These are phyloP conservation scores for Tokudaia tokunoshimensis DNA, from an alignment of 2,797 vertebrate genomes.

Conservation along the genomic window DNA sequence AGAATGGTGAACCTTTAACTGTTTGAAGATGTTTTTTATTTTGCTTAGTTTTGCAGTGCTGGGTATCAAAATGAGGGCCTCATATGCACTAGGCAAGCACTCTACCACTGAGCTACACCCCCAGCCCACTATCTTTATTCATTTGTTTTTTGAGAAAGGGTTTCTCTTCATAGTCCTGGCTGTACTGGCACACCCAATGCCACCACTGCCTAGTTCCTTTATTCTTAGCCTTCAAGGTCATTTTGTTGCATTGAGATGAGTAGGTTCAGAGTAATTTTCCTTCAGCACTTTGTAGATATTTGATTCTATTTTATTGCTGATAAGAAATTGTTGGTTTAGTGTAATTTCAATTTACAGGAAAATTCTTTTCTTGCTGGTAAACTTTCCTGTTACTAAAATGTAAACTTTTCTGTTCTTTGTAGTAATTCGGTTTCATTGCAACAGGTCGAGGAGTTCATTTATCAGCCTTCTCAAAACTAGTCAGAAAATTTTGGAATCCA, in stretches of 20 bases:
- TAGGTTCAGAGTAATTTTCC: background rate
- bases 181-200: background rate
- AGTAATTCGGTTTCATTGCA: background rate
- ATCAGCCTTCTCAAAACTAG: background rate
- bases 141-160: background rate
- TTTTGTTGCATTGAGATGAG: background rate
- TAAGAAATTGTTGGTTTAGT: background rate
- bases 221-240: background rate
- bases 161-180: background rate
- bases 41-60: background rate
- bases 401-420: background rate
- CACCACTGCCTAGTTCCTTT: background rate
- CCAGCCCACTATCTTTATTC: background rate
- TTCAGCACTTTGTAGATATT: background rate
- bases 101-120: background rate
- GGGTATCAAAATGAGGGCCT: background rate
- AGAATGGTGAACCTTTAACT: background rate
- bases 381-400: background rate
- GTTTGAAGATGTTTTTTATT: background rate
- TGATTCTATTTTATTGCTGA: background rate
- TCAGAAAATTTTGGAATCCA: background rate
- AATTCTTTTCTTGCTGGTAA: background rate
- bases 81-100: background rate
- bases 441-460: background rate
- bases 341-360: background rate